Percentiles rank a stretch among this genome's conserved stretches.
These are phyloP conservation scores for Anodontia alba DNA, from an alignment of 2,888 invertebrate genomes.

Conservation along the genomic window DNA sequence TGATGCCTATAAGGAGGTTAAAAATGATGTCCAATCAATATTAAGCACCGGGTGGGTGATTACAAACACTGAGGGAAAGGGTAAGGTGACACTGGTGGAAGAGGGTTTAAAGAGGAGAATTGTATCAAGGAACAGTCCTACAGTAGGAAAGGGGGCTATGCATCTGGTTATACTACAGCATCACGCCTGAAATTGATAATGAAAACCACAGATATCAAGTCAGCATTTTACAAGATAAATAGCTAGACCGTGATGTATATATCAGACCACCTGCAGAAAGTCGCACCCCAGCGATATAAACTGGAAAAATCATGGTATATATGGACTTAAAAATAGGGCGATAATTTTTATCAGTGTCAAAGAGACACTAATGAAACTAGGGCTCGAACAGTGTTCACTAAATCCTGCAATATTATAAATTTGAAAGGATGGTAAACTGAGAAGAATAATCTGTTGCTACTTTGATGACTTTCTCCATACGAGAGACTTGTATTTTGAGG, in stretches of 20 bases:
- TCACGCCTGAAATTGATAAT: constrained; percentile 44
- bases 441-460: neutral
- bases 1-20: constrained; percentile 35
- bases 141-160: constrained; percentile 42
- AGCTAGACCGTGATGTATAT: neutral
- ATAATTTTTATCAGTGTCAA: constrained; percentile 2
- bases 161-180: constrained; percentile 46
- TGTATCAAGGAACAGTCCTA: constrained; percentile 34
- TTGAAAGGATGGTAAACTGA: neutral
- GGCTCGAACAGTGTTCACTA: neutral
- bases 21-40: constrained; percentile 30
- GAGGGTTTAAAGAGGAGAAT: constrained; percentile 42
- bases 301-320: constrained; percentile 6
- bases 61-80: constrained; percentile 36
- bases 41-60: constrained; percentile 49
- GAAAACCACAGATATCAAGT: constrained; percentile 57
- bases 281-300: neutral
- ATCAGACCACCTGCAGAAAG: neutral
- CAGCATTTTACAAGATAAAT: constrained; percentile 16
- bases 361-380: neutral
- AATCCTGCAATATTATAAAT: neutral
- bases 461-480: neutral
- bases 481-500: neutral
- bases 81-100: constrained; percentile 48
- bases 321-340: neutral